Conservation (phyloP, 2,888 invertebrate genomes). For the Nymphalis polychloros region DNA sequence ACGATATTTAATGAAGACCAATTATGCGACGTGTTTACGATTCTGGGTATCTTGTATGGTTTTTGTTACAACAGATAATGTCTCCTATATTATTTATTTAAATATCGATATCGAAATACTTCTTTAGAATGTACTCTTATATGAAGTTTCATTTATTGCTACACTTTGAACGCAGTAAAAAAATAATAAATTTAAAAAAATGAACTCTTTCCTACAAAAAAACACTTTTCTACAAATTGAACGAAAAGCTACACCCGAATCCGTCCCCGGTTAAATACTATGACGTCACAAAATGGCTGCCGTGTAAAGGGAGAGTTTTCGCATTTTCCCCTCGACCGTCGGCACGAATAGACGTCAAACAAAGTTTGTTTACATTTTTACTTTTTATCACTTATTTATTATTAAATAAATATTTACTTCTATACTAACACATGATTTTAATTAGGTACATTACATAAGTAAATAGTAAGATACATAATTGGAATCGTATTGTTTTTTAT, state of each 20-base stretch:
- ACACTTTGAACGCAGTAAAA: no score
- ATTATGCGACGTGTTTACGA: background rate
- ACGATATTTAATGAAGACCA: background rate
- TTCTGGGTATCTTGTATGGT: background rate
- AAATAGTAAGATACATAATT: no score
- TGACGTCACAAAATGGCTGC: slow-evolving; percentile 80
- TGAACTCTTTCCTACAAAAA: slow-evolving; percentile 1
- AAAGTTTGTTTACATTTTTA: slow-evolving; percentile 10
- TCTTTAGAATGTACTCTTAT: no score
- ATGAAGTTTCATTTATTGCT: no score
- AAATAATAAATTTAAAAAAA: background rate
- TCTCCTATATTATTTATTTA: background rate
- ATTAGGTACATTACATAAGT: no score
- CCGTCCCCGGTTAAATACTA: slow-evolving; percentile 56
- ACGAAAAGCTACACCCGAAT: slow-evolving; percentile 45
- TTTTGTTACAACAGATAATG: background rate
- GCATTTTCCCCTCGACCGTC: slow-evolving; percentile 72
- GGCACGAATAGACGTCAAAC: slow-evolving; percentile 48
- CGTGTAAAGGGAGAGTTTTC: slow-evolving; percentile 70
- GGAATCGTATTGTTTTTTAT: no score
- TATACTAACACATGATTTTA: background rate
- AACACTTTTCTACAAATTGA: background rate
- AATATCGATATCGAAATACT: background rate
- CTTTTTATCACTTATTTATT: background rate
- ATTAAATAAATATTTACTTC: background rate